A percentile compares a stretch with the other conserved stretches of the same genome.
phyloP scores from a whole-genome alignment of 2,888 invertebrate genomes.

The Drosophila niveifrons region DNA sequence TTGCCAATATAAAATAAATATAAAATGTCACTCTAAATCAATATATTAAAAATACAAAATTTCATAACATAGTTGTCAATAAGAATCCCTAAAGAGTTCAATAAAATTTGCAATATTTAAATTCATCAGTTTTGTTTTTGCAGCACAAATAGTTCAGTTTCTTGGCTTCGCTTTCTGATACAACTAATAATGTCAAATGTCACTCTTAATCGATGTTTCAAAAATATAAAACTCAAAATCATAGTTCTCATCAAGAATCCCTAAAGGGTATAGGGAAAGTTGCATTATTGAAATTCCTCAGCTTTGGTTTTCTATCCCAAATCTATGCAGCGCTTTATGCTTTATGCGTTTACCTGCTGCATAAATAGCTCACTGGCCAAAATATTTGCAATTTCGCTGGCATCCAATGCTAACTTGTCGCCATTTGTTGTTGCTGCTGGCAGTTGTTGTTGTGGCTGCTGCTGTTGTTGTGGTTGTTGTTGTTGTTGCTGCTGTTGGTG shows the following conservation, averaged over 20 bases:
- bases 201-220: neutral
- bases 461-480: constrained; percentile 31
- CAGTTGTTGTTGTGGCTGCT: constrained; percentile 30
- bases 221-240: too few relatives aligned
- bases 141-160: neutral
- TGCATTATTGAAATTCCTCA: neutral
- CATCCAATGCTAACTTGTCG: constrained; percentile 88
- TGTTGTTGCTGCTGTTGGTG: constrained; percentile 53
- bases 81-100: too few relatives aligned
- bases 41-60: too few relatives aligned
- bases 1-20: constrained; percentile 20
- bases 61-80: too few relatives aligned
- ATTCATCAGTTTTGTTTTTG: neutral
- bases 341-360: constrained; percentile 89
- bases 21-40: neutral
- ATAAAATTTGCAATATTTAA: neutral
- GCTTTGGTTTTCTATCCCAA: too few relatives aligned
- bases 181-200: neutral
- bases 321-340: neutral
- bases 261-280: too few relatives aligned
- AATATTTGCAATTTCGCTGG: constrained; percentile 93
- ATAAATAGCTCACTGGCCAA: constrained; percentile 93
- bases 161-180: constrained; percentile 33
- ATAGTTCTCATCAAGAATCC: too few relatives aligned
- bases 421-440: constrained; percentile 44